Evolutionary conservation across 2,113 vertebrate genomes (phyloP), one percentile per base, ranked within the genome.

Genomic region (Cyanoramphus novaezelandiae): DNA sequence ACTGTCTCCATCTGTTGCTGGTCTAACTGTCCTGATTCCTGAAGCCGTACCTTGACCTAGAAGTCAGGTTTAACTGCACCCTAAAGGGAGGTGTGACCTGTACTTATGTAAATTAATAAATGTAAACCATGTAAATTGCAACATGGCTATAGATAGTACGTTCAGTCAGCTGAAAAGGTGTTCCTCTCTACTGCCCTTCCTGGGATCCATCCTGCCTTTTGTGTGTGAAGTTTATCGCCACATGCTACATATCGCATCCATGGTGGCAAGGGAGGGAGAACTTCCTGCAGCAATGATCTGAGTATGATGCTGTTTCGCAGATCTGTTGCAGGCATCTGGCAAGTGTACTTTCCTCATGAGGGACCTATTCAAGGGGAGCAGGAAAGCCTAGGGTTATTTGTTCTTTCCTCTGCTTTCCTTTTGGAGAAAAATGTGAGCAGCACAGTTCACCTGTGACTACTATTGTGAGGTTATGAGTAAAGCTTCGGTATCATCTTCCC

Each of bases 141-240:
- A 1, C 7, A 19, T 2, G 27, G 23, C 46, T 57, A 3, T 33
- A 82, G 57, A 35, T 23, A 2, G 1, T 28, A 25, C 29, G 16
- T 67, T 47, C 44, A 79, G 33, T 14, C 41, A 60, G 43, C n/a
- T 80, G 83, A 63, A 77, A 63, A 53, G 14, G 24, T 6, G 13
- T 44, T 82, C 27, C 49, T 77, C 27, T 44, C 31, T 44, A 14
- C 47, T 64, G 28, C 18, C 20, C 71, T 7, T 6, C 57, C 37
- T 46, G 37, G 59, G 31, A 72, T 60, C 23, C 67, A 64, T 24
- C 31, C 53, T 53, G 44, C 44, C 41, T 83, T 82, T n/a, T 43
- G n/a, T 19, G 13, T n/a, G 24, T 1, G 1, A 29, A 86, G 41
- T 16, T 46, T 82, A 87, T 60, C 35, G 10, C 33, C 59, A 21